Conservation (phyloP, 2,888 invertebrate genomes). For the Ceriagrion tenellum region DNA sequence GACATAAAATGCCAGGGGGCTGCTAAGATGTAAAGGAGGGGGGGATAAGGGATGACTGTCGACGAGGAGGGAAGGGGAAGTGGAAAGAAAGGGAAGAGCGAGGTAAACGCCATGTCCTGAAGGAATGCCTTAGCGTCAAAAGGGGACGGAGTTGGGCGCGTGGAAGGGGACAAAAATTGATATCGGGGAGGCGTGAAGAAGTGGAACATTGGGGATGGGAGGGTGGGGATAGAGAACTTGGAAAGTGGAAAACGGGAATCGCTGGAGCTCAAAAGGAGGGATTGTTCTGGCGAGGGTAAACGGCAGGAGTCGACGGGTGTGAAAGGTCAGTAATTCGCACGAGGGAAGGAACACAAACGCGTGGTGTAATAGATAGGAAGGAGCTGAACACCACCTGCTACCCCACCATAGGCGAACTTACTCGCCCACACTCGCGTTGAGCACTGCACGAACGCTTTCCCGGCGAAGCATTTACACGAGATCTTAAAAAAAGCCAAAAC, state of each 20-base stretch:
- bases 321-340: not conserved
- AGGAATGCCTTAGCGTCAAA: not conserved
- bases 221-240: not conserved
- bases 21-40: not conserved
- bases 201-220: too few species aligned
- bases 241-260: not conserved
- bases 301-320: not conserved
- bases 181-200: not conserved
- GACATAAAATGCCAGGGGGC: constrained; percentile 19
- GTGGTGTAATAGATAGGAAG: not conserved
- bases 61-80: not conserved
- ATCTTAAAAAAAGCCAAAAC: too few species aligned
- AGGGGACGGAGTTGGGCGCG: not conserved
- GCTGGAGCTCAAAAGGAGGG: not conserved
- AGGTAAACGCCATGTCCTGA: not conserved
- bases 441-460: not conserved
- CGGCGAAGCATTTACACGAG: too few species aligned
- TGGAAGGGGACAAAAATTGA: not conserved
- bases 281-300: not conserved
- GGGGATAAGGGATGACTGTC: not conserved
- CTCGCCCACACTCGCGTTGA: not conserved
- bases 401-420: not conserved
- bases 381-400: not conserved
- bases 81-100: not conserved
- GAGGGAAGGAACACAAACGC: not conserved